Evolutionary conservation across 2,888 invertebrate genomes (phyloP).

Genomic region (Idaea biselata): DNA sequence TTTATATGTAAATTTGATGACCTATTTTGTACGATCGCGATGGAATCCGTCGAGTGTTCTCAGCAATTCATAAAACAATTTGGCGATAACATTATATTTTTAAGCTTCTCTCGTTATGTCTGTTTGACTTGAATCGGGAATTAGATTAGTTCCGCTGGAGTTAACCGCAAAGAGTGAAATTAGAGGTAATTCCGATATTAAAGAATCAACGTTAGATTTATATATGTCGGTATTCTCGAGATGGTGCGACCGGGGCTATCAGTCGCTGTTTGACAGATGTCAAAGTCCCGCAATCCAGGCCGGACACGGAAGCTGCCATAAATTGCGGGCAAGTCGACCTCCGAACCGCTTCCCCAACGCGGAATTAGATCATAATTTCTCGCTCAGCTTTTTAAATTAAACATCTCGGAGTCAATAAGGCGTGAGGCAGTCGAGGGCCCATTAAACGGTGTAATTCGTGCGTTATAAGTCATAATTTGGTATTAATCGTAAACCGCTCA

Average conservation of each 20-base stretch:
- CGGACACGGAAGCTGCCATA: constrained; percentile 28
- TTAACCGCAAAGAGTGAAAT: too few relatives aligned
- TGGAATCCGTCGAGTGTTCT: neutral
- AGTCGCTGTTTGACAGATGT: constrained; percentile 20
- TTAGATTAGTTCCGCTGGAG: neutral
- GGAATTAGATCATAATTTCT: constrained; percentile 50
- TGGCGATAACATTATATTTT: neutral
- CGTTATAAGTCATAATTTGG: constrained; percentile 40
- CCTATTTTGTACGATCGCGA: neutral
- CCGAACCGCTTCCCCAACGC: constrained; percentile 30
- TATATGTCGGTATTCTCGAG: neutral
- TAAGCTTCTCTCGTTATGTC: neutral
- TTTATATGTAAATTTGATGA: neutral
- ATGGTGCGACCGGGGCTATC: neutral
- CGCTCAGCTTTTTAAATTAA: constrained; percentile 49
- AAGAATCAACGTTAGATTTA: neutral
- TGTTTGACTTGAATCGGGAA: constrained; percentile 1
- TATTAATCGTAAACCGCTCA: constrained; percentile 40
- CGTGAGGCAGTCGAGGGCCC: constrained; percentile 24
- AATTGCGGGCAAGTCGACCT: constrained; percentile 38
- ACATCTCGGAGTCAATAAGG: constrained; percentile 41
- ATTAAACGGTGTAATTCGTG: constrained; percentile 31
- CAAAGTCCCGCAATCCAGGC: constrained; percentile 32
- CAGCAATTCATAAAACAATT: neutral
- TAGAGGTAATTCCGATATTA: too few relatives aligned